Evolutionary conservation across 2,888 invertebrate species (phyloP).

Genomic region (Tachina lurida): DNA sequence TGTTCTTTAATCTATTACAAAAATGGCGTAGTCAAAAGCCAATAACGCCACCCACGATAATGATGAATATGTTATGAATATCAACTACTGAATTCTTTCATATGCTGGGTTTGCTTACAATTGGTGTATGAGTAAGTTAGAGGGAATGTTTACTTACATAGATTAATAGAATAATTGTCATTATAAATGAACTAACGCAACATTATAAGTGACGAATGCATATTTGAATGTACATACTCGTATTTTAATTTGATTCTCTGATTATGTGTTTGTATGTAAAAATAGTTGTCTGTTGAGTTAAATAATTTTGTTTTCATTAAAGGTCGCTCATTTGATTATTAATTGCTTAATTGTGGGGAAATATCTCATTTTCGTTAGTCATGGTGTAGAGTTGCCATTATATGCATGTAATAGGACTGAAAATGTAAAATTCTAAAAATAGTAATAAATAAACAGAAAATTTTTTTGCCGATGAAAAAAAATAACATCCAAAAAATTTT

Average conservation of each 20-base stretch:
- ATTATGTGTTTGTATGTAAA: neutral
- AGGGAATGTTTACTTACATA: neutral
- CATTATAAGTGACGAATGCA: slow-evolving; percentile 26
- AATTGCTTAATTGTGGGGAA: slow-evolving; percentile 54
- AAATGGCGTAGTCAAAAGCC: no score
- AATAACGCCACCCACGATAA: no score
- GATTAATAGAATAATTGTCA: slow-evolving; percentile 12
- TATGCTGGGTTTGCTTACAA: slow-evolving; percentile 2
- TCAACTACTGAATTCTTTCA: no score
- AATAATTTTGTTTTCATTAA: slow-evolving; percentile 50
- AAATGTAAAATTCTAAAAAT: no score
- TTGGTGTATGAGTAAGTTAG: neutral
- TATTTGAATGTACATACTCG: neutral
- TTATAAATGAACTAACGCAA: neutral
- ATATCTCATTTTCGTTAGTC: slow-evolving; percentile 57
- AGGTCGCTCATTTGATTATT: slow-evolving; percentile 51
- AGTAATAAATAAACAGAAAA: no score
- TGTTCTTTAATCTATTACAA: no score
- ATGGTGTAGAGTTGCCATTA: slow-evolving; percentile 31
- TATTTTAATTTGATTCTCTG: slow-evolving; percentile 4
- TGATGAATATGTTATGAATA: no score
- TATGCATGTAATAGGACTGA: neutral
- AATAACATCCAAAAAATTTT: no score
- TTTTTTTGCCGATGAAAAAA: no score
- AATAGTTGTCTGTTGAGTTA: neutral